A percentile compares a stretch with the other conserved stretches of the same genome.
These are phyloP conservation scores for Saturnia pavonia DNA, from an alignment of 2,888 invertebrate species.

Conservation along the genomic window DNA sequence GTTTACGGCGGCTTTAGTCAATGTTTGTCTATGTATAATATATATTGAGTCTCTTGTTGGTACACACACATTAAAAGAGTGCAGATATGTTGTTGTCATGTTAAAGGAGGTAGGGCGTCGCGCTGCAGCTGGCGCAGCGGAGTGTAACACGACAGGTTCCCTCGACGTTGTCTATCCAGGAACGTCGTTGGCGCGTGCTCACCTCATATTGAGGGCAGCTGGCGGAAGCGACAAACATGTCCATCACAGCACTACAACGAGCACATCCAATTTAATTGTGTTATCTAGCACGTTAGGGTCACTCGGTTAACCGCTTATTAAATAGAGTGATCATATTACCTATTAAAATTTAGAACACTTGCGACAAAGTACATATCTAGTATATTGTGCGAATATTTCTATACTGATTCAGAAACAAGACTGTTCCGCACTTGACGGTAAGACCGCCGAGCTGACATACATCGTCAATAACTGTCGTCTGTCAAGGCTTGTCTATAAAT, in stretches of 20 bases:
- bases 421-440: neutral
- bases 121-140: constrained; percentile 50
- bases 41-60: constrained; percentile 1
- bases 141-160: constrained; percentile 76
- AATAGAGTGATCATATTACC: constrained; percentile 7
- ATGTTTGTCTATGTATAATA: neutral
- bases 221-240: constrained; percentile 53
- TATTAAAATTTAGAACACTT: constrained; percentile 8
- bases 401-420: neutral
- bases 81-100: constrained; percentile 13
- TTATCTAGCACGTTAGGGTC: constrained; percentile 19
- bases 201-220: constrained; percentile 65
- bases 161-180: constrained; percentile 51
- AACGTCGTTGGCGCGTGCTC: constrained; percentile 56
- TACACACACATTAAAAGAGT: constrained; percentile 8
- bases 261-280: constrained; percentile 35
- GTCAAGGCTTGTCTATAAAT: neutral
- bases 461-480: neutral
- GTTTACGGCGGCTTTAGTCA: neutral
- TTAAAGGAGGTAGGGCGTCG: constrained; percentile 60
- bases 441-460: neutral
- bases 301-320: constrained; percentile 9
- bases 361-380: neutral
- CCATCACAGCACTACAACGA: constrained; percentile 46
- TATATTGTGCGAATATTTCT: neutral